Base-by-base conservation (phyloP, 1,140 invertebrate genomes). In the Marisa cornuarietis region DNA sequence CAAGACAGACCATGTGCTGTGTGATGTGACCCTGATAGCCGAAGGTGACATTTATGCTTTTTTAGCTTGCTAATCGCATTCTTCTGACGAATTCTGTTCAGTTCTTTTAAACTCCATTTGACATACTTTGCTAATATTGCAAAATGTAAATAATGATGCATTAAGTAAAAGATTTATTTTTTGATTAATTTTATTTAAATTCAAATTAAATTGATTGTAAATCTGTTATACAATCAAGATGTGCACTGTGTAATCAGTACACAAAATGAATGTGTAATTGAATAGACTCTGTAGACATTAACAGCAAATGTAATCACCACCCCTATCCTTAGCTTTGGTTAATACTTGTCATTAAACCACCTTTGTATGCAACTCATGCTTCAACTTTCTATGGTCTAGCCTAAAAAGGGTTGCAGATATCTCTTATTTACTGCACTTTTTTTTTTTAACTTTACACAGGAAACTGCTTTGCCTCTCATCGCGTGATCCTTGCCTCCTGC, bases 21-120 rank as follows among this genome's bases (percentile, higher is more conserved):
- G 90, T 88, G 90, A 91, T 87, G 89, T 91, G 31, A 90, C 88
- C 58, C 85, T 91, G 22, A 90, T 91, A 73, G 90, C 90, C 84
- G 90, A 91, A 90, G 89, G 90, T 91, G 81, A 83, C 79, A 82
- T 54, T 26, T n/a, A n/a, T n/a, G n/a, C n/a, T n/a, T n/a, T 22
- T 51, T 52, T 58, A 6, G 16, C 8, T 58, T 58, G 54, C 31
- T 58, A 18, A 14, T 58, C 9, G 54, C 11, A 1, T 58, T 58
- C 9, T 8, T 58, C 11, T 58, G 11, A 58, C 54, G 54, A 58
- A 58, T 58, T 58, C 11, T 58, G 11, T 58, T 8, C 11, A 14
- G 54, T 18, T 14, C 54, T 58, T 14, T 18, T 18, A 58, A 18
- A 11, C 54, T 58, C 11, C 11, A 14, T 58, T 58, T 58, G 54